phyloP scores from a whole-genome alignment of 2,113 vertebrate genomes.

The Notarius lentiginosus region DNA sequence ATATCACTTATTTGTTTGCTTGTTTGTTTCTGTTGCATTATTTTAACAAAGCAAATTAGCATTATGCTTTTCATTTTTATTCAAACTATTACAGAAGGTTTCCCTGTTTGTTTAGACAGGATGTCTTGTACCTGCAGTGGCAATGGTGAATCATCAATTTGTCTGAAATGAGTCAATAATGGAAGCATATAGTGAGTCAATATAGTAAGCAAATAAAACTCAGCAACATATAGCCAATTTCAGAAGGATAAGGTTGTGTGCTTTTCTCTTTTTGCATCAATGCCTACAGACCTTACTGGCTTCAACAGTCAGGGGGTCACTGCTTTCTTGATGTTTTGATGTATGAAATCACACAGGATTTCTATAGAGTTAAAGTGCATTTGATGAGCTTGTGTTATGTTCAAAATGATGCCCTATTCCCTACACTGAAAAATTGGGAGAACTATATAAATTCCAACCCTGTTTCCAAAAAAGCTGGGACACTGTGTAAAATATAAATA shows the following conservation, averaged over 20 bases:
- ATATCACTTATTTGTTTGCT: background rate
- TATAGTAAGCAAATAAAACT: background rate
- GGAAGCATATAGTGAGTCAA: too few relatives aligned
- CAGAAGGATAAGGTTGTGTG: background rate
- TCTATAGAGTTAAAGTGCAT: background rate
- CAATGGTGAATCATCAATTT: background rate
- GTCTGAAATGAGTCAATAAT: conserved; percentile 11
- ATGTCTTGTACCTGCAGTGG: conserved; percentile 20
- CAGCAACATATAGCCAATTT: background rate
- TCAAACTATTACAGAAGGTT: conserved; percentile 22
- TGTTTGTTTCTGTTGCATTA: background rate
- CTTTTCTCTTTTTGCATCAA: background rate
- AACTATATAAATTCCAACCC: background rate
- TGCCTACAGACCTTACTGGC: background rate
- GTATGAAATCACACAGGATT: background rate
- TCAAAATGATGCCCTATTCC: background rate
- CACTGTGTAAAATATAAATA: too few relatives aligned
- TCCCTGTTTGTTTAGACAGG: conserved; percentile 33
- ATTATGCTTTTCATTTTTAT: conserved; percentile 21
- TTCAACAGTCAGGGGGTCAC: background rate
- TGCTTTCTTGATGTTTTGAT: background rate
- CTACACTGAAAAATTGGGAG: background rate
- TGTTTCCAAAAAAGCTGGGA: too few relatives aligned
- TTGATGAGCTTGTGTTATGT: background rate
- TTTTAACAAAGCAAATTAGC: conserved; percentile 25